Conservation (phyloP, 1,140 invertebrate genomes). For the Drosophila athabasca region DNA sequence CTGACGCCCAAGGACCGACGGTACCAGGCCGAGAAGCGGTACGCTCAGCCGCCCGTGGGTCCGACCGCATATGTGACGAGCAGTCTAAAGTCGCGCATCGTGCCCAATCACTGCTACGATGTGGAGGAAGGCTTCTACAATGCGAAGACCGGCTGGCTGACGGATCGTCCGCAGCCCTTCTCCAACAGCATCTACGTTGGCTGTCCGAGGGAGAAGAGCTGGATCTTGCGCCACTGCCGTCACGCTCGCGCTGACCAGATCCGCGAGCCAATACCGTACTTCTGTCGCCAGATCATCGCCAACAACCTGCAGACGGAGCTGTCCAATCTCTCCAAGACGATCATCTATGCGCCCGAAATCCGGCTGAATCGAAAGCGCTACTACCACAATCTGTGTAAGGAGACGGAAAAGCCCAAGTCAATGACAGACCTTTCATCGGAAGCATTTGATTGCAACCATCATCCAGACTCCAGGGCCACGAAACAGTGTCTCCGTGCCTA, state of each 20-base stretch:
- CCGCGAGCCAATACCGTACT: constrained; percentile 34
- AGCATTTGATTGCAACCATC: background rate
- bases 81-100: constrained; percentile 19
- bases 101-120: constrained; percentile 52
- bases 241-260: constrained; percentile 8
- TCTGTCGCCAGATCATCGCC: constrained; percentile 48
- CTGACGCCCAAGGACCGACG: constrained; percentile 60
- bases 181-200: constrained; percentile 30
- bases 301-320: constrained; percentile 54
- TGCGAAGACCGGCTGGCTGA: constrained; percentile 39
- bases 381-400: constrained; percentile 53
- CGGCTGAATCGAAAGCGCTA: constrained; percentile 40
- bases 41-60: constrained; percentile 58
- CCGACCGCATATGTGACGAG: constrained; percentile 60
- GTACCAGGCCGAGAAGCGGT: constrained; percentile 54
- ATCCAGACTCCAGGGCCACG: background rate
- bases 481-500: constrained; percentile 31
- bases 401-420: background rate
- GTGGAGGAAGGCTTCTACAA: constrained; percentile 66
- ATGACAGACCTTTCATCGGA: background rate
- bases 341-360: constrained; percentile 50
- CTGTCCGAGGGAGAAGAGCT: constrained; percentile 50
- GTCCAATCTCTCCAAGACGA: constrained; percentile 14
- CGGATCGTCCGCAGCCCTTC: constrained; percentile 49
- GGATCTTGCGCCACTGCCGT: constrained; percentile 58